These are phyloP conservation scores for Aphidius gifuensis DNA, from an alignment of 1,140 invertebrate species.

Conservation along the genomic window DNA sequence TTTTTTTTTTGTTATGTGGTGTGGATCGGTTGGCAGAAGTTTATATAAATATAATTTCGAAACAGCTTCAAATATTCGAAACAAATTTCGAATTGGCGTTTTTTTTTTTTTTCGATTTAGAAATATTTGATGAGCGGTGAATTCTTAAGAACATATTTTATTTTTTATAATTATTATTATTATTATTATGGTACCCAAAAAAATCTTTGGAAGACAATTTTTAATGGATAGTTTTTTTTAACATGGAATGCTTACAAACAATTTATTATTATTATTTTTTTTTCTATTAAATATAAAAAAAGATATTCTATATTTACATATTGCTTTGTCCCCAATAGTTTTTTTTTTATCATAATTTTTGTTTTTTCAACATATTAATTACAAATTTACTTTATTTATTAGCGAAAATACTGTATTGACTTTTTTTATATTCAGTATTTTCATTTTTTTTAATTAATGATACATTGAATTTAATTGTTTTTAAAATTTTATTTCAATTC, in stretches of 20 bases:
- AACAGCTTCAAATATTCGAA: too few relatives aligned
- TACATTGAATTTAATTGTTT: neutral
- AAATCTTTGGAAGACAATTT: slow-evolving; percentile 2
- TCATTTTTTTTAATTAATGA: neutral
- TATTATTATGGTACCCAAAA: too few relatives aligned
- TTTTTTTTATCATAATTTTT: neutral
- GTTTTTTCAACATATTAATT: neutral
- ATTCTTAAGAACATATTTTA: too few relatives aligned
- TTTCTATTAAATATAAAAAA: neutral
- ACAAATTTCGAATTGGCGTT: too few relatives aligned
- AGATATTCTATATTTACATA: slow-evolving; percentile 2
- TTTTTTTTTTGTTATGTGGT: too few relatives aligned
- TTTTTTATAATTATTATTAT: too few relatives aligned
- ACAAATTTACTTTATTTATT: neutral
- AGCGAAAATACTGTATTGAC: neutral
- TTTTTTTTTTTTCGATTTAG: too few relatives aligned
- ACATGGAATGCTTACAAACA: neutral
- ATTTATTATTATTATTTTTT: neutral
- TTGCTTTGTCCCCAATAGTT: neutral
- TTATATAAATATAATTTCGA: too few relatives aligned
- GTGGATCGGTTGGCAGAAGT: too few relatives aligned
- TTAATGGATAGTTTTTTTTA: neutral
- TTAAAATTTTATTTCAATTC: too few relatives aligned
- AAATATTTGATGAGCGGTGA: too few relatives aligned
- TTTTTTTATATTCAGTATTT: neutral